phyloP scores from a whole-genome alignment of 1,140 invertebrate genomes.

The Caenorhabditis latens region DNA sequence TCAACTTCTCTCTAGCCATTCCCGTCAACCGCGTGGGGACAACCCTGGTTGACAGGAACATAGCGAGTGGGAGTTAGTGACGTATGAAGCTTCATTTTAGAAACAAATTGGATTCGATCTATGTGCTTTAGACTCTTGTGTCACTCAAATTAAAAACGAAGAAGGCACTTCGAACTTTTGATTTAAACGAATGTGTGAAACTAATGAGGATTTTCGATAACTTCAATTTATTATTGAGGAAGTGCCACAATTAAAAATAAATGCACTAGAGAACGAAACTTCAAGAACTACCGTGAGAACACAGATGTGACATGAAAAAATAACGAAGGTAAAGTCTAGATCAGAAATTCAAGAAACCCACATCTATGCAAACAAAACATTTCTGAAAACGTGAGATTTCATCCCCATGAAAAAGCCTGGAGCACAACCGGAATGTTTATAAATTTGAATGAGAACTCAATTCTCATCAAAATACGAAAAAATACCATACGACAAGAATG shows the following conservation, averaged over 20 bases:
- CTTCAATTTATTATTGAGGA: background rate
- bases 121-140: conserved; percentile 6
- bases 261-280: background rate
- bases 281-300: background rate
- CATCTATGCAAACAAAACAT: background rate
- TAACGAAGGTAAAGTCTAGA: background rate
- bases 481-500: background rate
- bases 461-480: background rate
- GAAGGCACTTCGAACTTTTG: background rate
- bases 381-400: background rate
- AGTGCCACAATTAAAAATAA: background rate
- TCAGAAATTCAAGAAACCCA: background rate
- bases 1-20: no score
- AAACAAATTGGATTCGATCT: conserved; percentile 20
- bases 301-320: background rate
- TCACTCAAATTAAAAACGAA: background rate
- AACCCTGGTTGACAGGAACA: conserved; percentile 22
- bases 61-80: conserved; percentile 13
- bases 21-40: background rate
- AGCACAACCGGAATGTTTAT: background rate
- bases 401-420: background rate
- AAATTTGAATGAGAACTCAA: conserved; percentile 21
- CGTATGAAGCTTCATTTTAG: background rate
- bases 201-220: background rate
- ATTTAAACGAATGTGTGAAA: background rate